phyloP scores from a whole-genome alignment of 2,888 invertebrate species.

The Stenichneumon culpator region DNA sequence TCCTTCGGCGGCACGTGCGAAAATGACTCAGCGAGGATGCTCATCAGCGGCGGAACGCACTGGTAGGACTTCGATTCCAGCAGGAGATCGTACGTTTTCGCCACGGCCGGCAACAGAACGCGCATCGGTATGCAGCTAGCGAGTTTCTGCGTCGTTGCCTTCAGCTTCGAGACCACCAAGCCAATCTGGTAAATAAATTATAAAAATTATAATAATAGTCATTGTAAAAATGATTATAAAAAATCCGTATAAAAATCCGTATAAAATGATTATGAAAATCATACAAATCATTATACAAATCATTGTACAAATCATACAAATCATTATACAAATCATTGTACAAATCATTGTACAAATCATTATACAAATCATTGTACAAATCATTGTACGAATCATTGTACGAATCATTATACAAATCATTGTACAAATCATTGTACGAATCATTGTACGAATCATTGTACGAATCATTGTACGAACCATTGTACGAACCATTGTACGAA shows the following conservation, averaged over 20 bases:
- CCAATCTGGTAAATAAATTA: slow-evolving; percentile 76
- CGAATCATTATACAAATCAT: too few relatives aligned
- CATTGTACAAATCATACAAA: neutral
- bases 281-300: neutral
- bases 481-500: too few relatives aligned
- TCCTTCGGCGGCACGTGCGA: slow-evolving; percentile 88
- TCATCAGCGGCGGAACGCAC: slow-evolving; percentile 91
- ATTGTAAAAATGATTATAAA: neutral
- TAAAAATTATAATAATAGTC: neutral
- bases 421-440: too few relatives aligned
- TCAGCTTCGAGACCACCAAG: slow-evolving; percentile 87
- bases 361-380: too few relatives aligned
- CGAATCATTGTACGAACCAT: too few relatives aligned
- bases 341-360: too few relatives aligned
- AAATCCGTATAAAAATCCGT: too few relatives aligned
- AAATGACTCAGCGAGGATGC: slow-evolving; percentile 91
- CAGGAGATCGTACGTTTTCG: slow-evolving; percentile 88
- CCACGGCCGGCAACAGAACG: slow-evolving; percentile 91
- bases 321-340: neutral
- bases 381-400: too few relatives aligned
- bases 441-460: too few relatives aligned
- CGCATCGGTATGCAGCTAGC: slow-evolving; percentile 90
- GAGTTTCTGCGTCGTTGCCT: slow-evolving; percentile 89
- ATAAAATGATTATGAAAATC: neutral
- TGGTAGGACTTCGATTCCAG: slow-evolving; percentile 87